phyloP scores from a whole-genome alignment of 2,113 vertebrate genomes.

The Ceyx melanurus region DNA sequence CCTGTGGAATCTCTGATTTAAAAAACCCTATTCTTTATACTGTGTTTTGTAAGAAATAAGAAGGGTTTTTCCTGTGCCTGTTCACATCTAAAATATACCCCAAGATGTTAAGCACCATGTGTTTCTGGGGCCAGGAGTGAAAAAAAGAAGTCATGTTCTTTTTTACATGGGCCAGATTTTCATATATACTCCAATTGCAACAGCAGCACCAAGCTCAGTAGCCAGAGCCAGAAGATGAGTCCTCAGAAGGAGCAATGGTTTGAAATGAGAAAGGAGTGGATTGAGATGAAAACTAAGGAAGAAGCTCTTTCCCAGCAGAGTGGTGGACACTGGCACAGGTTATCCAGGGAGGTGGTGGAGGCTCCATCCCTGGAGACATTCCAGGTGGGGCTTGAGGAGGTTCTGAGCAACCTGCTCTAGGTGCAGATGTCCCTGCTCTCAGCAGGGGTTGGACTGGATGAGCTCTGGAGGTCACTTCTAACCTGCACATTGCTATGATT shows the following conservation, averaged over 20 bases:
- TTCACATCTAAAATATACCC: background rate
- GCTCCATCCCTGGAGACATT: too few relatives aligned
- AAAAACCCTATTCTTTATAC: background rate
- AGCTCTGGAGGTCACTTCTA: too few relatives aligned
- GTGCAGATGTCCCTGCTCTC: too few relatives aligned
- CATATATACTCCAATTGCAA: background rate
- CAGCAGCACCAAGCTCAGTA: background rate
- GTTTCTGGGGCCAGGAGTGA: fast-evolving
- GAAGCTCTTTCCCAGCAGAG: too few relatives aligned
- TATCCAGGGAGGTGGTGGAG: too few relatives aligned
- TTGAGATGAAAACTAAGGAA: too few relatives aligned
- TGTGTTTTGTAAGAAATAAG: background rate
- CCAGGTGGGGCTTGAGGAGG: too few relatives aligned
- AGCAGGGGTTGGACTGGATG: too few relatives aligned
- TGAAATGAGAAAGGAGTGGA: too few relatives aligned
- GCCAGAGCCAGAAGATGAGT: background rate
- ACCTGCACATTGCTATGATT: too few relatives aligned
- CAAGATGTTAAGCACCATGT: background rate
- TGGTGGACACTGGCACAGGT: too few relatives aligned
- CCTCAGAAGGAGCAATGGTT: background rate
- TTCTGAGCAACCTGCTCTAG: too few relatives aligned
- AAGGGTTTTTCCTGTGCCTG: background rate
- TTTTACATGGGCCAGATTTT: background rate
- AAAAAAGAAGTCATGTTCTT: background rate
- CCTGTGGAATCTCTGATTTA: background rate